These are phyloP conservation scores for Paragorgia papillata DNA, from an alignment of 92 coral and sea anemone genomes.

Conservation along the genomic window DNA sequence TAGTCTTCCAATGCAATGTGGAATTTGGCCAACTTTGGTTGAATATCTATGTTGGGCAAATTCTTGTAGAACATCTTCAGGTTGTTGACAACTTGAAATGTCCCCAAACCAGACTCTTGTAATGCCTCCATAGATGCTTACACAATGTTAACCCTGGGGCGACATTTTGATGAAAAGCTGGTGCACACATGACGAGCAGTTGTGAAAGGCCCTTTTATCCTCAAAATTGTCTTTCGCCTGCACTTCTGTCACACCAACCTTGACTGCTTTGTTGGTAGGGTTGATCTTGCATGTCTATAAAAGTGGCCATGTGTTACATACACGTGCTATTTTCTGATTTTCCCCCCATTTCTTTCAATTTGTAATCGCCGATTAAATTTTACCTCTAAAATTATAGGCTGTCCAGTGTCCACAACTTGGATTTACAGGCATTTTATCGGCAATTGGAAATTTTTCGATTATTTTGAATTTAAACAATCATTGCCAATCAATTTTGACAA, in stretches of 20 bases:
- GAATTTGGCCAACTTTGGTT: constrained; percentile 47
- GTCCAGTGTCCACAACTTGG: too few species aligned
- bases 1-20: constrained; percentile 28
- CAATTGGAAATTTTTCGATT: too few species aligned
- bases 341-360: too few species aligned
- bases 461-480: too few species aligned
- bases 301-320: too few species aligned
- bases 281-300: constrained; percentile 20
- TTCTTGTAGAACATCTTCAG: constrained; percentile 55
- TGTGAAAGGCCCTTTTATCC: constrained; percentile 64
- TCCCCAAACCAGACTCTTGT: constrained; percentile 20
- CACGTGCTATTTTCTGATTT: too few species aligned
- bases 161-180: constrained; percentile 57
- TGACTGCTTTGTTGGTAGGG: constrained; percentile 39
- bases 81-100: constrained; percentile 31
- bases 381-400: too few species aligned
- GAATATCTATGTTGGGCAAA: constrained; percentile 45
- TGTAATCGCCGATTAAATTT: too few species aligned
- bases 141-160: constrained; percentile 52
- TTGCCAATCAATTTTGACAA: too few species aligned
- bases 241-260: constrained; percentile 48
- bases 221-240: constrained; percentile 51
- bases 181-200: constrained; percentile 63
- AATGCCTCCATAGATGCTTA: constrained; percentile 51
- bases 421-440: too few species aligned